Percentiles rank a stretch among this genome's conserved stretches.
These are phyloP conservation scores for Lysandra bellargus DNA, from an alignment of 2,888 invertebrate species.

Conservation along the genomic window DNA sequence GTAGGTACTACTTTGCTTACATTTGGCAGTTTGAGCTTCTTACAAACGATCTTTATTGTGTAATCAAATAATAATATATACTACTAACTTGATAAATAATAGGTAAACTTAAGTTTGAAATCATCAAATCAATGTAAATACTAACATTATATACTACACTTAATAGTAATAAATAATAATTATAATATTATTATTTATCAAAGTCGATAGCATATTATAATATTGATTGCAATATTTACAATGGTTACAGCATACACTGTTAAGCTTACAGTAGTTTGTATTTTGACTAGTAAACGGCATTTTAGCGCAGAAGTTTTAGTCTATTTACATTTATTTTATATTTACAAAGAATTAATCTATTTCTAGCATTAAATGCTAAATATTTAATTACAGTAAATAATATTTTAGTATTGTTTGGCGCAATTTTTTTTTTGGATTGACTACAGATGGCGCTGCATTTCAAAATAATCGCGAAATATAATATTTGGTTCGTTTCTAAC, in stretches of 20 bases:
- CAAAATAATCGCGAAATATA: neutral
- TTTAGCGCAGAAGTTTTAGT: neutral
- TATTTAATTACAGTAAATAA: too few relatives aligned
- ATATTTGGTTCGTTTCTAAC: too few relatives aligned
- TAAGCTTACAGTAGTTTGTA: neutral
- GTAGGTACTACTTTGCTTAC: conserved; percentile 45
- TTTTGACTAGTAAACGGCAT: neutral
- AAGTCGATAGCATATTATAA: neutral
- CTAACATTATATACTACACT: neutral
- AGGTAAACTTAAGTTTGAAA: too few relatives aligned
- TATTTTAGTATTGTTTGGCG: too few relatives aligned
- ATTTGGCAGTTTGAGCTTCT: conserved; percentile 44
- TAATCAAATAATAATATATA: neutral
- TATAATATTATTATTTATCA: neutral
- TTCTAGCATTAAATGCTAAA: neutral
- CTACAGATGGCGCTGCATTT: neutral
- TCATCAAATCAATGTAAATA: neutral
- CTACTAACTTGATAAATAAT: too few relatives aligned
- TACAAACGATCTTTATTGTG: neutral
- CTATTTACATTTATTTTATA: neutral
- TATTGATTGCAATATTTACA: neutral
- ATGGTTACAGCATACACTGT: neutral
- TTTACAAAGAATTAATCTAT: neutral
- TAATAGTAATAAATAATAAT: neutral
- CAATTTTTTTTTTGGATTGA: too few relatives aligned